Evolutionary conservation across 2,113 vertebrate species (phyloP).

Genomic region (Lasiurus cinereus): DNA sequence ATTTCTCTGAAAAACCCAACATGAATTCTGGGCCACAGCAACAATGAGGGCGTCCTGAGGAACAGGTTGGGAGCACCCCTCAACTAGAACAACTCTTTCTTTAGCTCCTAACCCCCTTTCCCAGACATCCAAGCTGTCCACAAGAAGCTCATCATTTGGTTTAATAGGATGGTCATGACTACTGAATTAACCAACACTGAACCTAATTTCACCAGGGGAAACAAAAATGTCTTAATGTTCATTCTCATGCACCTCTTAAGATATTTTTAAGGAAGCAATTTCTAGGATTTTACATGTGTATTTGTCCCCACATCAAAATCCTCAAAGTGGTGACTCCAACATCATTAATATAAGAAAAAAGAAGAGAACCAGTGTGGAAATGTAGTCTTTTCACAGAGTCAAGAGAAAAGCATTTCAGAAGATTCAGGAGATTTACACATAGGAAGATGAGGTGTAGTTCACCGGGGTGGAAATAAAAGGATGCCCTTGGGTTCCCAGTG

Average conservation of each 20-base stretch:
- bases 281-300: neutral
- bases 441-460: too few species aligned
- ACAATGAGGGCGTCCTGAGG: neutral
- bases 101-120: neutral
- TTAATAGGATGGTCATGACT: neutral
- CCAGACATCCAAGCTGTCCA: neutral
- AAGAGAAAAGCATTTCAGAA: neutral
- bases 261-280: conserved; percentile 24
- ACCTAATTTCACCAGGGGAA: neutral
- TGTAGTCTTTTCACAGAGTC: neutral
- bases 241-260: neutral
- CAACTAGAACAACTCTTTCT: neutral
- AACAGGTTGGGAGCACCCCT: neutral
- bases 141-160: neutral
- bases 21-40: neutral
- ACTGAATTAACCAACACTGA: neutral
- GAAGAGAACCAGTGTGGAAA: neutral
- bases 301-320: neutral
- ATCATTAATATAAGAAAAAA: neutral
- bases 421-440: too few species aligned
- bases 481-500: too few species aligned
- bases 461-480: too few species aligned
- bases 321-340: neutral
- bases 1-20: neutral
- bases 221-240: neutral